phyloP scores from a whole-genome alignment of 2,113 vertebrate species.

The Caracal caracal region DNA sequence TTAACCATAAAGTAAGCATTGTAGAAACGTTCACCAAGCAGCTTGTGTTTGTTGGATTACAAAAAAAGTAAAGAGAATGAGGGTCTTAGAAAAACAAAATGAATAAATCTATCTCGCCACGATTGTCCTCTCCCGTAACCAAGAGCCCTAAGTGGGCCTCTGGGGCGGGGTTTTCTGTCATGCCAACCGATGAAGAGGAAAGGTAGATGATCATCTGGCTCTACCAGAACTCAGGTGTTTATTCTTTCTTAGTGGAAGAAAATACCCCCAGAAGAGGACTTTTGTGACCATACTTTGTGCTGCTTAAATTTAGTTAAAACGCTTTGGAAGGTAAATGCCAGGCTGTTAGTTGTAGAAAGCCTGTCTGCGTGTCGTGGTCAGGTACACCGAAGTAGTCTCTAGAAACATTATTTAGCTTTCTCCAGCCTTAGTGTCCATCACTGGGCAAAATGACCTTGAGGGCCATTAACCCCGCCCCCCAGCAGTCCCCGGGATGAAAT shows the following conservation, averaged over 20 bases:
- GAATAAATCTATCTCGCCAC: neutral
- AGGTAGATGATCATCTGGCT: neutral
- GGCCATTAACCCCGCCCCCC: neutral
- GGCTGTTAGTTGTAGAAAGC: neutral
- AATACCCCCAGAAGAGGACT: neutral
- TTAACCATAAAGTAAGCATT: neutral
- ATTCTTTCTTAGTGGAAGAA: neutral
- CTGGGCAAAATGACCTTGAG: neutral
- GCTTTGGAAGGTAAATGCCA: neutral
- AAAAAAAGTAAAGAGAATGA: neutral
- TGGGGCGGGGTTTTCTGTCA: neutral
- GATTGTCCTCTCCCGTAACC: neutral
- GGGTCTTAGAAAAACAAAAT: neutral
- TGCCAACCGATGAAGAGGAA: too few species aligned
- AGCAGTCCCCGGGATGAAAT: neutral
- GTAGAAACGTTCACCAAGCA: neutral
- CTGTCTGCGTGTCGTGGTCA: neutral
- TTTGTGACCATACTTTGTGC: neutral
- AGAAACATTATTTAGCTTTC: neutral
- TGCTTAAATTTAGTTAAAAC: neutral
- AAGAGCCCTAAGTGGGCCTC: neutral
- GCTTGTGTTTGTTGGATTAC: slow-evolving; percentile 1
- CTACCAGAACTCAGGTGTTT: neutral
- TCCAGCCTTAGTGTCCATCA: neutral
- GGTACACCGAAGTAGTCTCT: neutral